Conservation (phyloP, 1,140 invertebrate genomes). For the Himalopsyche phryganea region DNA sequence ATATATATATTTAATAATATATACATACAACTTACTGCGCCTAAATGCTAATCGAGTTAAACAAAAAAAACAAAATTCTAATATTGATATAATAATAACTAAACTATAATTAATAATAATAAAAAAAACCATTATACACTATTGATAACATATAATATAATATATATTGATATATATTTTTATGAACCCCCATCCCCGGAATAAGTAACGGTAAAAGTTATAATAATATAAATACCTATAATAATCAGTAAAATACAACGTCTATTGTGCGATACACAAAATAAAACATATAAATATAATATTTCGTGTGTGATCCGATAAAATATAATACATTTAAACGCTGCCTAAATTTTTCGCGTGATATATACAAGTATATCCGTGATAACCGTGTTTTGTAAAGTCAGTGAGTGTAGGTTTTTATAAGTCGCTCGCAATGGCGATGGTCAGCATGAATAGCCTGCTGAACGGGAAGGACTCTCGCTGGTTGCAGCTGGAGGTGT, state of each 20-base stretch:
- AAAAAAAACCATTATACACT: conserved; percentile 5
- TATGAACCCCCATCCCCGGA: conserved; percentile 22
- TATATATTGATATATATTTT: conserved; percentile 33
- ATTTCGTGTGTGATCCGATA: neutral
- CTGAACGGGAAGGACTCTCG: conserved; percentile 98
- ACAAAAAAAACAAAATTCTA: conserved; percentile 32
- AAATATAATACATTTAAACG: neutral
- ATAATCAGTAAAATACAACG: conserved; percentile 13
- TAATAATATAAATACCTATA: too few species aligned
- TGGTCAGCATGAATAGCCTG: conserved; percentile 96
- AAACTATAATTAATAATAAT: conserved; percentile 22
- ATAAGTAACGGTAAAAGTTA: too few species aligned
- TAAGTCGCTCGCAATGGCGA: conserved; percentile 61
- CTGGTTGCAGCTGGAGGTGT: conserved; percentile 99
- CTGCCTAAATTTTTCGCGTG: neutral
- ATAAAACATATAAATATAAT: neutral
- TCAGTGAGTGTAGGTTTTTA: neutral
- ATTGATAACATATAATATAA: too few species aligned
- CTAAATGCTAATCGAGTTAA: conserved; percentile 5
- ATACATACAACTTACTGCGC: neutral
- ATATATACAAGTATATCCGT: neutral
- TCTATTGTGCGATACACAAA: neutral
- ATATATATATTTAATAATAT: conserved; percentile 1
- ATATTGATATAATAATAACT: conserved; percentile 32
- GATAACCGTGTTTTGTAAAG: neutral